Evolutionary conservation across 1,140 invertebrate genomes (phyloP), one percentile per base, ranked within the genome.

Genomic region (Zaprionus vittiger): DNA sequence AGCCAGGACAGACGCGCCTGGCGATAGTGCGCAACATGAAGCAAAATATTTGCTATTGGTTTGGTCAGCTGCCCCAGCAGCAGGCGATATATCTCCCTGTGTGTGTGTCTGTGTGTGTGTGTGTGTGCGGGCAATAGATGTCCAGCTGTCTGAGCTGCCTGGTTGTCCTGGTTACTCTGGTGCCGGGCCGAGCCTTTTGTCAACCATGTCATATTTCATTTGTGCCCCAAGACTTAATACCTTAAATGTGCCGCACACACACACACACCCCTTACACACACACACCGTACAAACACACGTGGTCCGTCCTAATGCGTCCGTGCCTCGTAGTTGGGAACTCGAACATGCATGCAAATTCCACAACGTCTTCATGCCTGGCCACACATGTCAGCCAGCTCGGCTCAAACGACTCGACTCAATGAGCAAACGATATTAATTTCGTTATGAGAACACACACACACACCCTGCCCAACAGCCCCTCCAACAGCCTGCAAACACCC

Each of bases 361-460:
- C 81, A 84, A 83, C 81, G 80, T 77, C 83, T 86, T 85, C 79
- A 87, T 87, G 83, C 85, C 85, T 84, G 83, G 83, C 84, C 84
- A 89, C 84, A 90, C 85, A 89, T 89, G 83, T 89, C 81, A 81
- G 83, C 77, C 83, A 82, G 62, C 44, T 24, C 5, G 1, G n/a
- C 61, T 26, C 26, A 26, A 34, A 34, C 31, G 31, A 62, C 28
- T 89, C 84, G 85, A 89, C 77, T 89, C 84, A 89, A 89, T 89
- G 85, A 84, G 85, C 84, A 89, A 89, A 89, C 84, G 72, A 90
- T 89, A 89, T 89, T 89, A 90, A 89, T 89, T 89, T 87, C 84
- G 83, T 87, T 87, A 87, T 87, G 78, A 87, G 89, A 78, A 61
- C 73, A 26, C 24, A 26, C 24, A 24, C 24, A 26, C 4, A 81